Evolutionary conservation across 2,113 vertebrate genomes (phyloP).

Genomic region (Urocynchramus pylzowi): DNA sequence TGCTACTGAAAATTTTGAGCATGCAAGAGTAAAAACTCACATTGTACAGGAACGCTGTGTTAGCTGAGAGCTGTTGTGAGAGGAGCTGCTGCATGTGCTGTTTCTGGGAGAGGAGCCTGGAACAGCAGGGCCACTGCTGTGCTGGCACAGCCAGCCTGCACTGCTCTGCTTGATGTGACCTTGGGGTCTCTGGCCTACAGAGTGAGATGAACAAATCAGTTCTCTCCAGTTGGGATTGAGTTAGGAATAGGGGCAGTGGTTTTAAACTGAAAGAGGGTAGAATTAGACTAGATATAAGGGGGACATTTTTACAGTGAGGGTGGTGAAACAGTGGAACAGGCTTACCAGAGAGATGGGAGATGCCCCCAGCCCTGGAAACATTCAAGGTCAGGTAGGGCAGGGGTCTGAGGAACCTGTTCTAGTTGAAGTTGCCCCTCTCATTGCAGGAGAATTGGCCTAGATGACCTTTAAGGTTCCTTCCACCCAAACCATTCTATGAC

Average conservation of each 20-base stretch:
- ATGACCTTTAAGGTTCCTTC: background rate
- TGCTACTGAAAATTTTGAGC: background rate
- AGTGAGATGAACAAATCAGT: background rate
- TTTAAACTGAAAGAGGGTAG: background rate
- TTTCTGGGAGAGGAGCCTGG: background rate
- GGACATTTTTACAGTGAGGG: background rate
- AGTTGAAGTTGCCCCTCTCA: background rate
- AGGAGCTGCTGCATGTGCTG: background rate
- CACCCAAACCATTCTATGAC: background rate
- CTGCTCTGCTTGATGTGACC: background rate
- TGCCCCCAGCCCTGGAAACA: background rate
- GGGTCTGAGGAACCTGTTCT: background rate
- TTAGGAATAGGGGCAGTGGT: background rate
- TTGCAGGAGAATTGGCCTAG: background rate
- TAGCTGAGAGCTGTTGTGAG: background rate
- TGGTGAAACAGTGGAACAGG: background rate
- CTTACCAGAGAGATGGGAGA: background rate
- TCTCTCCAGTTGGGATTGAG: background rate
- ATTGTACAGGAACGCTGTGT: background rate
- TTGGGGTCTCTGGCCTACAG: background rate
- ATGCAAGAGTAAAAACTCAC: background rate
- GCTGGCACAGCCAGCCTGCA: background rate
- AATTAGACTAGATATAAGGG: too few relatives aligned
- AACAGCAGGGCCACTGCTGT: background rate
- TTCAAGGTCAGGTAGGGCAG: fast-evolving